Percentiles rank a stretch among this genome's conserved stretches.
These are phyloP conservation scores for Scaptomyza montana DNA, from an alignment of 1,140 invertebrate species.

Conservation along the genomic window DNA sequence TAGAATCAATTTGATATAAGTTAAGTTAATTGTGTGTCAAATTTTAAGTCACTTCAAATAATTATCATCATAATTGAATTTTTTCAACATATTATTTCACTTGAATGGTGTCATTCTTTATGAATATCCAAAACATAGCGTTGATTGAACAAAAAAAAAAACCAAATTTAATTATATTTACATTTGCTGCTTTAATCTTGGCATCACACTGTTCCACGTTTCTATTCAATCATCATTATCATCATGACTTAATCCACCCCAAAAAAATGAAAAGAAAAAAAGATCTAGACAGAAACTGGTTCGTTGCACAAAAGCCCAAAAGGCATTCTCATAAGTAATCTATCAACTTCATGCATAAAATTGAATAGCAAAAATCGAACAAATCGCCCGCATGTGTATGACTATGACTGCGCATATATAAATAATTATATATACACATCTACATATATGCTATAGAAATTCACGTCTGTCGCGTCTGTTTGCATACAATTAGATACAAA, in stretches of 20 bases:
- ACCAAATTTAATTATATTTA: conserved; percentile 11
- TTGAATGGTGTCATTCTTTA: not conserved
- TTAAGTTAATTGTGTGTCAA: too few species aligned
- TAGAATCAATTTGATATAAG: too few species aligned
- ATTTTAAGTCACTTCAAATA: too few species aligned
- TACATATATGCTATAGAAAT: conserved; percentile 25
- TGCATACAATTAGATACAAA: conserved; percentile 82
- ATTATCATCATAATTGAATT: too few species aligned
- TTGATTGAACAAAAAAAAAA: not conserved
- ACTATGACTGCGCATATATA: conserved; percentile 12
- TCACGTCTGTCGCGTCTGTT: conserved; percentile 54
- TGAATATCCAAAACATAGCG: not conserved
- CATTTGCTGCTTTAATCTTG: not conserved
- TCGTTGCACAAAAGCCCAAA: conserved; percentile 37
- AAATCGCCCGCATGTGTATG: conserved; percentile 71
- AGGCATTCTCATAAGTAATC: conserved; percentile 65
- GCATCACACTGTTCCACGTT: not conserved
- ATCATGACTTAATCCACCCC: conserved; percentile 16
- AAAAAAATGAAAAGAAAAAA: not conserved
- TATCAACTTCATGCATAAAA: conserved; percentile 78
- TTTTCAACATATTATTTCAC: not conserved
- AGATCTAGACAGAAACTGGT: conserved; percentile 16
- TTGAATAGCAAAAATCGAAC: conserved; percentile 70
- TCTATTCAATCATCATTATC: conserved; percentile 7
- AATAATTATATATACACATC: conserved; percentile 8